These are phyloP conservation scores for Callorhinus ursinus DNA, from an alignment of 2,113 vertebrate species.

Conservation along the genomic window DNA sequence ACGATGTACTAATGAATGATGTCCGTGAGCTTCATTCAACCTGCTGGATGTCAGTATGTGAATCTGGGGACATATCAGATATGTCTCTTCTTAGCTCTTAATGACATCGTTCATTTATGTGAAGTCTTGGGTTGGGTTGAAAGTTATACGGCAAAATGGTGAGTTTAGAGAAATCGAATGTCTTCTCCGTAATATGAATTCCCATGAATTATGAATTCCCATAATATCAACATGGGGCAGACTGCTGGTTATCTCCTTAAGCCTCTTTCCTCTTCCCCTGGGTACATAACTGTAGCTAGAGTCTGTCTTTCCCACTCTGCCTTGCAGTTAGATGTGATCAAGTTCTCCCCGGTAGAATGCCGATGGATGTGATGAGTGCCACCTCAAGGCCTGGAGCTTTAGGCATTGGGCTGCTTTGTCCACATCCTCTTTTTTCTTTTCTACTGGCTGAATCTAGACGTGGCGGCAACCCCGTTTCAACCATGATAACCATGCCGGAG, in stretches of 20 bases:
- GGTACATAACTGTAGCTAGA: background rate
- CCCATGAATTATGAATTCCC: background rate
- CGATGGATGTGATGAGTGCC: no score
- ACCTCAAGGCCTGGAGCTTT: background rate
- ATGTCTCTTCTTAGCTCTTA: background rate
- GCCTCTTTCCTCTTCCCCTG: background rate
- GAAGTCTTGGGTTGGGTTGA: background rate
- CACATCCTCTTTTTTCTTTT: background rate
- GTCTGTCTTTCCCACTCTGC: background rate
- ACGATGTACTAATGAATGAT: background rate
- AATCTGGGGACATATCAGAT: background rate
- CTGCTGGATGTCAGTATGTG: background rate
- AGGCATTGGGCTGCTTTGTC: rapidly evolving
- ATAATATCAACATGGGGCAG: no score
- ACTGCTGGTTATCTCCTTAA: background rate
- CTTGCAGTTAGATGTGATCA: background rate
- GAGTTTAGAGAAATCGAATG: background rate
- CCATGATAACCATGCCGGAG: rapidly evolving
- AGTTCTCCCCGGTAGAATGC: background rate
- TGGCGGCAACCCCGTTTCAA: background rate
- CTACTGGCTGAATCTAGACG: background rate
- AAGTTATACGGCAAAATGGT: background rate
- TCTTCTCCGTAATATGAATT: background rate
- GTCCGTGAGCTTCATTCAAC: background rate
- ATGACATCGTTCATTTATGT: background rate